Percentiles rank a stretch among this genome's conserved stretches.
Evolutionary conservation across 2,113 vertebrate genomes (phyloP).

Genomic region (Telmatochromis brichardi): DNA sequence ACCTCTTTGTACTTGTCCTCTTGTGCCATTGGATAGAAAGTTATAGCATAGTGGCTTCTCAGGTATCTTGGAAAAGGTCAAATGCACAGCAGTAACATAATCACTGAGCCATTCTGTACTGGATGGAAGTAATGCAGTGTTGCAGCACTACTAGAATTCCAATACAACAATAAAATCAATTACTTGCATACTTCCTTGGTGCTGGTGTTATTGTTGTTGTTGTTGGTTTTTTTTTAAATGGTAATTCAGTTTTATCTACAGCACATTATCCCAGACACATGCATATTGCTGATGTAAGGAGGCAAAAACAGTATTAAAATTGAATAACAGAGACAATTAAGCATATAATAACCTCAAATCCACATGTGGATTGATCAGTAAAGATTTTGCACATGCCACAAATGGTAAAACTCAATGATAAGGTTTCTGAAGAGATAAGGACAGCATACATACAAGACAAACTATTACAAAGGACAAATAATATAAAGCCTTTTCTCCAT

Average conservation of each 20-base stretch:
- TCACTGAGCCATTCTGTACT: neutral
- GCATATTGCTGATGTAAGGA: neutral
- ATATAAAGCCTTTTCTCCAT: neutral
- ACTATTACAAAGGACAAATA: neutral
- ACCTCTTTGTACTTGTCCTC: neutral
- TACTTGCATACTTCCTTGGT: neutral
- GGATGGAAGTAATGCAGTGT: neutral
- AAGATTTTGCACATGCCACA: neutral
- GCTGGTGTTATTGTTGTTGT: neutral
- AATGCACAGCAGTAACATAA: slow-evolving; percentile 17
- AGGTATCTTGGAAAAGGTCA: slow-evolving; percentile 30
- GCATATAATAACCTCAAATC: neutral
- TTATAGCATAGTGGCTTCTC: neutral
- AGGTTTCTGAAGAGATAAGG: neutral
- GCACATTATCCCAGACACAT: neutral
- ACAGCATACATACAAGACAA: neutral
- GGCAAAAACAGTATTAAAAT: neutral
- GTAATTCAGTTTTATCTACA: neutral
- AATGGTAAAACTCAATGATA: neutral
- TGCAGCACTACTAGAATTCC: neutral
- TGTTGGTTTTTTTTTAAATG: neutral
- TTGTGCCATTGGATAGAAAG: neutral
- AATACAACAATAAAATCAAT: neutral
- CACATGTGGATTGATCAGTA: neutral
- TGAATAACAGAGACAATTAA: neutral